These are phyloP conservation scores for Tympanoctomys barrerae DNA, from an alignment of 2,797 vertebrate genomes.

Conservation along the genomic window DNA sequence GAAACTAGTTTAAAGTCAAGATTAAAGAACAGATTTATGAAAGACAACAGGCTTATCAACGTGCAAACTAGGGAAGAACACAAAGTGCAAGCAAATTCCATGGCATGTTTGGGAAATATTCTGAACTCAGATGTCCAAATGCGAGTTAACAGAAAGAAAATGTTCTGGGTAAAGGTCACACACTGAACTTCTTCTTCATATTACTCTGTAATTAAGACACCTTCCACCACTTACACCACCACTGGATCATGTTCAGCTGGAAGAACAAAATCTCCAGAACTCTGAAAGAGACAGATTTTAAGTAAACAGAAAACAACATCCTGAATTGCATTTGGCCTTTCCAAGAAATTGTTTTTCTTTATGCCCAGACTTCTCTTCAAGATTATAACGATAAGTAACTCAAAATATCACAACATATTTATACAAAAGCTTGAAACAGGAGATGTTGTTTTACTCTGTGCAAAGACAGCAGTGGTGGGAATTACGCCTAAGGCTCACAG, in stretches of 20 bases:
- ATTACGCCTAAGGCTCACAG: slow-evolving; percentile 77
- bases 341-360: not conserved
- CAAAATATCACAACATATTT: slow-evolving; percentile 64
- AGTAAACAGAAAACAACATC: not conserved
- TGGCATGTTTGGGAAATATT: slow-evolving; percentile 58
- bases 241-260: slow-evolving; percentile 42
- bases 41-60: slow-evolving; percentile 19
- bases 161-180: slow-evolving; percentile 3
- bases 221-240: slow-evolving; percentile 24
- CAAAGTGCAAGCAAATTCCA: slow-evolving; percentile 30
- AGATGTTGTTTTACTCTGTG: slow-evolving; percentile 72
- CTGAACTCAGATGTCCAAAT: slow-evolving; percentile 48
- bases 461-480: slow-evolving; percentile 76
- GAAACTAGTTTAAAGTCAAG: slow-evolving; percentile 64
- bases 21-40: slow-evolving; percentile 47
- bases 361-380: slow-evolving; percentile 37
- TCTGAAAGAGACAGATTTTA: not conserved
- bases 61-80: slow-evolving; percentile 47
- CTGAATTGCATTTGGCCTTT: not conserved
- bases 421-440: slow-evolving; percentile 4
- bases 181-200: not conserved
- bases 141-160: slow-evolving; percentile 46
- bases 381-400: slow-evolving; percentile 3
- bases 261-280: slow-evolving; percentile 12
- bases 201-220: slow-evolving; percentile 11